phyloP scores from a whole-genome alignment of 2,888 invertebrate species.

The Oscheius onirici region DNA sequence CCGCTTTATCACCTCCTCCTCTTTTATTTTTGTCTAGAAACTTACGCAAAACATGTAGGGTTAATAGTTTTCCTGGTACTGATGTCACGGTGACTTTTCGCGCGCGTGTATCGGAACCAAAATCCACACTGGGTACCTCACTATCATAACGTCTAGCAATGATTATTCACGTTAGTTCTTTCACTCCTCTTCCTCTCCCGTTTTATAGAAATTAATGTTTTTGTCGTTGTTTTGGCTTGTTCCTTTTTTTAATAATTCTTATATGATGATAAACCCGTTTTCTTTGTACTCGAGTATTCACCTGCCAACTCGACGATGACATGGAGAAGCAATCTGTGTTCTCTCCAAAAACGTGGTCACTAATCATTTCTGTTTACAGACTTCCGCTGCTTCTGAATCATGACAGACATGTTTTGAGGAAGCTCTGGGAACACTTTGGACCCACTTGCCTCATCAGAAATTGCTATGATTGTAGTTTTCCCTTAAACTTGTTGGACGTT shows the following conservation, averaged over 20 bases:
- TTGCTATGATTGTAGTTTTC: no score
- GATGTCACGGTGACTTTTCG: neutral
- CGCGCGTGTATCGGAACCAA: neutral
- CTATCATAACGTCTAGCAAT: neutral
- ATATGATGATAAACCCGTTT: neutral
- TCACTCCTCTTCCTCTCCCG: no score
- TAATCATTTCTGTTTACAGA: no score
- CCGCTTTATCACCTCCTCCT: slow-evolving; percentile 16
- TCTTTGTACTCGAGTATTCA: no score
- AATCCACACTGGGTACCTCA: slow-evolving; percentile 17
- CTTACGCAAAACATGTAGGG: slow-evolving; percentile 2
- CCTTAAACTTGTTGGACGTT: no score
- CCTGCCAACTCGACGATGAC: no score
- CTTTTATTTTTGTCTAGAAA: neutral
- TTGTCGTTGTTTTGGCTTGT: slow-evolving; percentile 6
- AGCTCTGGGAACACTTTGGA: no score
- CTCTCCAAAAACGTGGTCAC: no score
- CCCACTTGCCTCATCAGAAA: no score
- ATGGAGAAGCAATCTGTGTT: no score
- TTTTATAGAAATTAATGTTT: slow-evolving; percentile 13
- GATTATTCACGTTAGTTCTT: slow-evolving; percentile 1
- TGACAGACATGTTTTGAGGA: no score
- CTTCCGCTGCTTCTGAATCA: no score
- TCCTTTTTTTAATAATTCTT: slow-evolving; percentile 5
- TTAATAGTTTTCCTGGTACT: slow-evolving; percentile 8